A percentile compares a stretch with the other conserved stretches of the same genome.
Conservation (phyloP, 2,797 vertebrate species). For the Enteromius afrohamiltoni region DNA sequence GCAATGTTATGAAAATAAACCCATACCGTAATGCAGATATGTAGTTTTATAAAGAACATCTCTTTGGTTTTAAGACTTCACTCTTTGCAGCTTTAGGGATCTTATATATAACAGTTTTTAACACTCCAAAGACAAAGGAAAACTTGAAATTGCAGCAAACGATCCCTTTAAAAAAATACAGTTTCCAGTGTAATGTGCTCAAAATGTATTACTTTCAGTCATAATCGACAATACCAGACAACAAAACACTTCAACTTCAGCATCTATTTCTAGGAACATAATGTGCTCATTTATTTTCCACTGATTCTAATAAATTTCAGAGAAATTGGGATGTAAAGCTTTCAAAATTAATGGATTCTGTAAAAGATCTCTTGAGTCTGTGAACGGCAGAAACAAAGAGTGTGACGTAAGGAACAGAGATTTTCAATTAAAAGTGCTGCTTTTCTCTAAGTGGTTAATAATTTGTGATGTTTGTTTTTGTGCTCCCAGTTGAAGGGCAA, state of each 20-base stretch:
- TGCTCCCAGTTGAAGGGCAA: not conserved
- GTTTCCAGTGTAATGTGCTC: not conserved
- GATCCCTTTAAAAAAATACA: too few relatives aligned
- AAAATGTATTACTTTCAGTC: not conserved
- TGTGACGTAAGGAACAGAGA: not conserved
- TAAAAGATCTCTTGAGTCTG: not conserved
- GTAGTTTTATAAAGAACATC: too few relatives aligned
- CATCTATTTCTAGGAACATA: not conserved
- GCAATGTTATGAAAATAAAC: too few relatives aligned
- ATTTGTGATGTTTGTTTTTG: conserved; percentile 22
- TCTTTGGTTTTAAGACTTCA: too few relatives aligned
- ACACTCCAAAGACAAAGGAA: too few relatives aligned
- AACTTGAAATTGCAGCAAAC: too few relatives aligned
- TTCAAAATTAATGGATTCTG: not conserved
- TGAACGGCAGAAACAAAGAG: not conserved
- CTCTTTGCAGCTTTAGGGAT: too few relatives aligned
- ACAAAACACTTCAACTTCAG: too few relatives aligned
- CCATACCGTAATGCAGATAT: too few relatives aligned
- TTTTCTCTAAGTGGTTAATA: conserved; percentile 13
- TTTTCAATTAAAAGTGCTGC: not conserved
- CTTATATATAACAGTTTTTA: too few relatives aligned
- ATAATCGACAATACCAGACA: not conserved
- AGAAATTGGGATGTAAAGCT: not conserved
- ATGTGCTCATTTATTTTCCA: not conserved
- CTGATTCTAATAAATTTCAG: not conserved